A percentile compares a stretch with the other conserved stretches of the same genome.
These are phyloP conservation scores for Xanthorhoe spadicearia DNA, from an alignment of 2,888 invertebrate genomes.

Conservation along the genomic window DNA sequence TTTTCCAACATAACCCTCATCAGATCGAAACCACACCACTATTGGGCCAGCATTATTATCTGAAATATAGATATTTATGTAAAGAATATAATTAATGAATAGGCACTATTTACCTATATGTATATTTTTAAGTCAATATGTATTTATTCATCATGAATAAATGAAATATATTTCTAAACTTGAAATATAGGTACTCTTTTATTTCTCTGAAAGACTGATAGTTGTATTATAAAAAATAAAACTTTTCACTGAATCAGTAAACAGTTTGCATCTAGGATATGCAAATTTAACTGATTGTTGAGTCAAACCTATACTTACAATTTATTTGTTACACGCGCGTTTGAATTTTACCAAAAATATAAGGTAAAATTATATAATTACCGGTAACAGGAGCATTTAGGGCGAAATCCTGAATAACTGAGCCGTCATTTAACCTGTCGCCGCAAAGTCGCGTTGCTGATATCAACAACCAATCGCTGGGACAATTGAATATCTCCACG, in stretches of 20 bases:
- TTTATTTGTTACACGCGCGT: no score
- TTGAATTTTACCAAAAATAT: no score
- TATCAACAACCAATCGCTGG: conserved; percentile 89
- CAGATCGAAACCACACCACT: conserved; percentile 87
- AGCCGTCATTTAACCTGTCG: conserved; percentile 89
- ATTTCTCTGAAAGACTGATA: no score
- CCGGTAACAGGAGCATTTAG: conserved; percentile 88
- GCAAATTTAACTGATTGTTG: no score
- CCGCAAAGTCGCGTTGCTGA: conserved; percentile 90
- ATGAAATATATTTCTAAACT: background rate
- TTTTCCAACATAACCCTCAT: conserved; percentile 86
- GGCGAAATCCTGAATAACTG: conserved; percentile 85
- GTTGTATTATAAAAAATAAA: no score
- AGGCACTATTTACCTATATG: background rate
- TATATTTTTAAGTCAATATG: no score
- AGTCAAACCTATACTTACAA: no score
- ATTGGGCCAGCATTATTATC: conserved; percentile 89
- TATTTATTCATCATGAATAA: no score
- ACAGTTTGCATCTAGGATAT: no score
- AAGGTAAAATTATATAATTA: background rate
- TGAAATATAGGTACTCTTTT: no score
- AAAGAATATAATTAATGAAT: background rate
- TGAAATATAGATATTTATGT: conserved; percentile 56
- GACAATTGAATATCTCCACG: conserved; percentile 90
- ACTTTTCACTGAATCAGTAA: no score